Conservation (phyloP, 2,113 vertebrate species). For the Bombycilla garrulus region DNA sequence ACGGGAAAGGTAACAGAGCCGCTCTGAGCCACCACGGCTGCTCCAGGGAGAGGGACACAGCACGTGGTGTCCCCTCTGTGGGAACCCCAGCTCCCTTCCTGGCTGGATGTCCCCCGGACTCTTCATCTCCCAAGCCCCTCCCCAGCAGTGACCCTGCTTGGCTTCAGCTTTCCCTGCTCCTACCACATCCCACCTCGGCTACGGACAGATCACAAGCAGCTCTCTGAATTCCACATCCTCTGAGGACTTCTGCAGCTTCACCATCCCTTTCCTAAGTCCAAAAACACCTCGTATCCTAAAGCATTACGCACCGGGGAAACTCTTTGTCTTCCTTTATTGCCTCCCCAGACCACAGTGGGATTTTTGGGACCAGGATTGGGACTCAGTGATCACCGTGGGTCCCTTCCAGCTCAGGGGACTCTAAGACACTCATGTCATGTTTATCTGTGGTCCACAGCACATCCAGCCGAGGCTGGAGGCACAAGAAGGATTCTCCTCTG, state of each 20-base stretch:
- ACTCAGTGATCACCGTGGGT: neutral
- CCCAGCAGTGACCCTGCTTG: neutral
- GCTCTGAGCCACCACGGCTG: accelerated
- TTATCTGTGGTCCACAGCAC: neutral
- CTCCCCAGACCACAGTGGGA: neutral
- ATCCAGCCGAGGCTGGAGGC: neutral
- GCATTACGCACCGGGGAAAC: neutral
- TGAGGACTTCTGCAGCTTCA: neutral
- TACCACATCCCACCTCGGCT: accelerated
- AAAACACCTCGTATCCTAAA: neutral
- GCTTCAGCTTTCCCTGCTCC: neutral
- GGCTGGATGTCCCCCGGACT: no score
- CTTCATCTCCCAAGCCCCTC: neutral
- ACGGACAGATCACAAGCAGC: neutral
- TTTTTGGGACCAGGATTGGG: neutral
- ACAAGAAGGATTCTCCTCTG: neutral
- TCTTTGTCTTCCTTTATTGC: neutral
- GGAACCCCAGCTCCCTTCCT: neutral
- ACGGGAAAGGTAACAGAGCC: accelerated
- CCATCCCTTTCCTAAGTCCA: neutral
- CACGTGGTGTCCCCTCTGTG: accelerated
- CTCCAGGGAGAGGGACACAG: neutral
- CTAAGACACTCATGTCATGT: neutral
- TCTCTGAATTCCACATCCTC: neutral
- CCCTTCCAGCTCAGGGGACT: neutral